Base-by-base conservation (phyloP, 2,888 invertebrate species). In the Volucella zonaria region DNA sequence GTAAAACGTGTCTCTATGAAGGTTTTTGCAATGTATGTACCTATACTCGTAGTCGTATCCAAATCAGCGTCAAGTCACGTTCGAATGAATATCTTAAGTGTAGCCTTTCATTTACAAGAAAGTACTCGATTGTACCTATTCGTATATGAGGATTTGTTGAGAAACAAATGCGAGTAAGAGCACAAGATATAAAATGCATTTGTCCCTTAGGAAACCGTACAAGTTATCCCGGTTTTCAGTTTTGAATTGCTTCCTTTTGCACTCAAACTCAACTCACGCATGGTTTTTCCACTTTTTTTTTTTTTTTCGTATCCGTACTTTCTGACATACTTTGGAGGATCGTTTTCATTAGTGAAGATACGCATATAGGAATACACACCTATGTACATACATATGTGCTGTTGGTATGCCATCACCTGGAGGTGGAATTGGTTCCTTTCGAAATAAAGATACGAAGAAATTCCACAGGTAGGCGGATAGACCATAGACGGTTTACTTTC, bases 281-380 rank as follows among this genome's bases (percentile, higher is more conserved):
- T 45, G n/a, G 61, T n/a, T 38, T 71, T 58, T 47, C 52, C 38
- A 18, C 43, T 75, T 15, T 14, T 23, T 23, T 31, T 23, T 10
- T 47, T 66, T 18, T 15, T 31, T 52, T 14, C 52, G 18, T 31
- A 49, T 12, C 10, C 58, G 51, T 14, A 9, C 58, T 38, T 23
- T 14, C 18, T 85, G 81, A 81, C 76, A 81, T 81, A 81, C 85
- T 81, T 81, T 71, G 12, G 73, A 77, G 68, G 76, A 85, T 81
- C 76, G 64, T 64, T 85, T 85, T 68, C 73, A 58, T 85, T 77
- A 64, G 31, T 59, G 43, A 64, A 70, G 58, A 70, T 66, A 43
- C 47, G 1, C 18, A 18, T 18, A 18, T 18, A 18, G 18, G 14
- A n/a, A 47, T 42, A 18, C 18, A 11, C 9, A 8, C 62, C 38